Evolutionary conservation across 2,113 vertebrate species (phyloP), one percentile per base, ranked within the genome.

Genomic region (Diadophis punctatus): DNA sequence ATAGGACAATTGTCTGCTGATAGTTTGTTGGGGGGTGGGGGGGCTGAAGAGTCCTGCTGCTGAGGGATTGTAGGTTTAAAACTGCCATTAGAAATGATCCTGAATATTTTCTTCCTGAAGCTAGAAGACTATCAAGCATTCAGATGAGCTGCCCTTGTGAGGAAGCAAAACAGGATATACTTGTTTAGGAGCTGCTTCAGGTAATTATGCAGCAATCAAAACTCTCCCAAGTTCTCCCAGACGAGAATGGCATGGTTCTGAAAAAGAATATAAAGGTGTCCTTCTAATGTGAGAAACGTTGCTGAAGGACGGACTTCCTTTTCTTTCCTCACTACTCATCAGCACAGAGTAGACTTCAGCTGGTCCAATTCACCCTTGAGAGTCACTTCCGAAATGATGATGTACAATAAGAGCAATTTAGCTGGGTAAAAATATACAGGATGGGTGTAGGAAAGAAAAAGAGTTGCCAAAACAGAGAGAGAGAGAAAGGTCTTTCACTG

Each of bases 131-230:
- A 96, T 97, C 97, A 97, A 96, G 98, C 97, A 97, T 96, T 97
- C 95, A 95, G 93, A 96, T 95, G 96, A 97, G 97, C 96, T 95
- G 97, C 96, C 97, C 97, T 93, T 98, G 97, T 96, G 97, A 97
- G 97, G 97, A 98, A 98, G 97, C 97, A 97, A 97, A 98, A 97
- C 96, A 97, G 97, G 97, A 98, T 98, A 97, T 98, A 97, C 97
- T 97, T 97, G 95, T 97, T 95, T 92, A 96, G 97, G 96, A 95
- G 90, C 94, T 96, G 97, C 96, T 97, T 97, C 96, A 95, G 97
- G 95, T 97, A 98, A 97, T 97, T 97, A 97, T 95, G 95, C 96
- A 97, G 96, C 96, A 97, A 96, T 98, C 97, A 97, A 98, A 97
- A 96, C 96, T 97, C 88, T 94, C 95, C 55, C 95, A 95, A 96